These are phyloP conservation scores for Setophaga coronata DNA, from an alignment of 2,113 vertebrate genomes.

Conservation along the genomic window DNA sequence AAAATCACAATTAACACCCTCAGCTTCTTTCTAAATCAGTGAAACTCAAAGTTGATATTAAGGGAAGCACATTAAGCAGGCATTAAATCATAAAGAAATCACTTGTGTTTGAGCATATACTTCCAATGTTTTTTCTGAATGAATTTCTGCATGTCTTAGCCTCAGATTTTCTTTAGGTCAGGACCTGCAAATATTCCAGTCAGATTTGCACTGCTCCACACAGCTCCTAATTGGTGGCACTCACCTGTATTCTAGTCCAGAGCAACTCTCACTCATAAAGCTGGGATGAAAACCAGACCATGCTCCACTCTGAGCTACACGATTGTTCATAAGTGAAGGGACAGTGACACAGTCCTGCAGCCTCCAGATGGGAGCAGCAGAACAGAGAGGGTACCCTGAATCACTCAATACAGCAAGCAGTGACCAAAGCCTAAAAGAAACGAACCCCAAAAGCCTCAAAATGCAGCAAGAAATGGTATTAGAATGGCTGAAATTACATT, in stretches of 20 bases:
- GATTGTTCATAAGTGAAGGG: neutral
- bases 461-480: neutral
- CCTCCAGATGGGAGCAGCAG: neutral
- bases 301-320: neutral
- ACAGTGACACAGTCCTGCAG: neutral
- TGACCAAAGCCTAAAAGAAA: neutral
- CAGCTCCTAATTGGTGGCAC: rapidly evolving
- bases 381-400: neutral
- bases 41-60: neutral
- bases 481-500: neutral
- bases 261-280: neutral
- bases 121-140: neutral
- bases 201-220: neutral
- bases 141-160: rapidly evolving
- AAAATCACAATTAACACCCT: neutral
- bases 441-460: neutral
- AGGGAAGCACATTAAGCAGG: neutral
- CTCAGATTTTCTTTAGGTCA: neutral
- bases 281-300: neutral
- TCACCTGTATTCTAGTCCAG: neutral
- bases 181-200: neutral
- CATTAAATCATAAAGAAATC: neutral
- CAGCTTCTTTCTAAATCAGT: neutral
- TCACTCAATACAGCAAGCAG: neutral
- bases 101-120: neutral